Conservation (phyloP, 2,888 invertebrate genomes). For the Yponomeuta plumbellus region DNA sequence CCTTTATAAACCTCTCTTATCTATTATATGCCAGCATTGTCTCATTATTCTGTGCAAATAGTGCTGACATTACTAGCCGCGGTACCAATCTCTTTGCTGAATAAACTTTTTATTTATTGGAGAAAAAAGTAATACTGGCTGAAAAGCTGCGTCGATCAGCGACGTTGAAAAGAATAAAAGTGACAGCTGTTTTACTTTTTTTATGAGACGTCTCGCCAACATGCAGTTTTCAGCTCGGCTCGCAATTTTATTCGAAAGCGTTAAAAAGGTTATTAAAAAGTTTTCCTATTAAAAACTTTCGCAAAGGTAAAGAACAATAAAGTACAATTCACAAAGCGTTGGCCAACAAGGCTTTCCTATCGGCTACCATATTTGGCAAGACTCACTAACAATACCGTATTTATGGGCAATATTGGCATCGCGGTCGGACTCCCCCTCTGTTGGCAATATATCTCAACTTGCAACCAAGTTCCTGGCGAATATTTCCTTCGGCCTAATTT, state of each 20-base stretch:
- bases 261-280: constrained; percentile 2
- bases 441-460: constrained; percentile 25
- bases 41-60: not conserved
- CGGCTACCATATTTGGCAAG: constrained; percentile 36
- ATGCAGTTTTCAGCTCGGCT: not conserved
- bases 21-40: not conserved
- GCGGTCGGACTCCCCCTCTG: constrained; percentile 26
- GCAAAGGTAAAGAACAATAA: not conserved
- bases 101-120: not conserved
- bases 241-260: not conserved
- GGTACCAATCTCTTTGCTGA: not conserved
- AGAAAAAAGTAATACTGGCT: not conserved
- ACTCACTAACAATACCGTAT: constrained; percentile 35
- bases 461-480: constrained; percentile 29
- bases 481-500: constrained; percentile 30
- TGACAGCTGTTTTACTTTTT: not conserved
- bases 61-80: not conserved
- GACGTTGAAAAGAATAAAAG: not conserved
- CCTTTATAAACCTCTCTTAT: not conserved
- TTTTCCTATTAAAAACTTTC: not conserved
- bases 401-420: constrained; percentile 33
- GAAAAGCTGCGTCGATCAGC: not conserved
- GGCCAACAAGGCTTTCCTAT: constrained; percentile 7
- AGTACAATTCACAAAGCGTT: not conserved
- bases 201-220: not conserved